A percentile compares a stretch with the other conserved stretches of the same genome.
These are phyloP conservation scores for Cygnus olor DNA, from an alignment of 2,797 vertebrate genomes.

Conservation along the genomic window DNA sequence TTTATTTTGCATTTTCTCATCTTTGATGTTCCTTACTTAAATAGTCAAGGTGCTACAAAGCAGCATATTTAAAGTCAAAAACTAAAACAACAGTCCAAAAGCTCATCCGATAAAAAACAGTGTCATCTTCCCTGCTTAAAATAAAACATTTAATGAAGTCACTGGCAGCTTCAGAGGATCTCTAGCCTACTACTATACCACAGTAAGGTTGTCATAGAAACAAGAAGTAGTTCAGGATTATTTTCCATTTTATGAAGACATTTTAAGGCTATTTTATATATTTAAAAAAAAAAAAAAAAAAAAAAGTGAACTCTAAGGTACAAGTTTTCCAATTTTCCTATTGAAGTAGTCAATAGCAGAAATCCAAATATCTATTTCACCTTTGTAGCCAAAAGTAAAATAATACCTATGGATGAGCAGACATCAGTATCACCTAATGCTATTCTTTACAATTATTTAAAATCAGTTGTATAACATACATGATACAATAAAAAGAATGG, in stretches of 20 bases:
- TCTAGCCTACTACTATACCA: neutral
- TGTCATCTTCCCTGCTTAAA: neutral
- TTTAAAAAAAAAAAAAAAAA: neutral
- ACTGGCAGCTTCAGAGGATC: neutral
- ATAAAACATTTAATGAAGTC: constrained; percentile 40
- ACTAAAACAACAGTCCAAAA: neutral
- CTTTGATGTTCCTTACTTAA: neutral
- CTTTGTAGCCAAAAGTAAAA: neutral
- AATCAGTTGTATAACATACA: neutral
- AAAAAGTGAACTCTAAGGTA: neutral
- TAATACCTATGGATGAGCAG: neutral
- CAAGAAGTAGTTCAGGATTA: constrained; percentile 43
- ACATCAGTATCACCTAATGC: neutral
- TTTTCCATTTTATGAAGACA: constrained; percentile 54
- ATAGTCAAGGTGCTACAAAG: neutral
- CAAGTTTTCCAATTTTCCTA: constrained; percentile 11
- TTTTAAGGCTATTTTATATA: constrained; percentile 50
- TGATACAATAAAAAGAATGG: neutral
- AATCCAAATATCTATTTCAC: neutral
- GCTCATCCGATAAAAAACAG: neutral
- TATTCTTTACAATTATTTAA: neutral
- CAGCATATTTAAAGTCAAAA: neutral
- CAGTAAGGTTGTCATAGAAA: constrained; percentile 69
- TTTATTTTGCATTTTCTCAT: neutral
- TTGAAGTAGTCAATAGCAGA: neutral